phyloP scores from a whole-genome alignment of 2,797 vertebrate genomes.

The Lutjanus argentimaculatus region DNA sequence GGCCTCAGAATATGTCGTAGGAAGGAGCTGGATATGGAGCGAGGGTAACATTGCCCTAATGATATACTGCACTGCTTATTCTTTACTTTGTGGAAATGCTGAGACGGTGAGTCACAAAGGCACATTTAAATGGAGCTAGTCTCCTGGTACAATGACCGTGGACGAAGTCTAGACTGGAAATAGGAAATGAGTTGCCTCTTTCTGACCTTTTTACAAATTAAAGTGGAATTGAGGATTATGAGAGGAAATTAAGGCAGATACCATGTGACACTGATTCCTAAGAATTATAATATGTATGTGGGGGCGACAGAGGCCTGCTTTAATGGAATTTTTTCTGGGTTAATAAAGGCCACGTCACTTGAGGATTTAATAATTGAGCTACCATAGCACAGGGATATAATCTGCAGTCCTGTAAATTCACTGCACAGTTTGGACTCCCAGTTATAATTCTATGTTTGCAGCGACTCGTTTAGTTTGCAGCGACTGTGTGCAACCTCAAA shows the following conservation, averaged over 20 bases:
- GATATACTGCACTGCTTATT: constrained; percentile 16
- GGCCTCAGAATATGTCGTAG: constrained; percentile 6
- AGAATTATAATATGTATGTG: constrained; percentile 24
- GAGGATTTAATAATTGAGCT: constrained; percentile 47
- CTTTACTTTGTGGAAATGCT: constrained; percentile 8
- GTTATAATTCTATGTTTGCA: background rate
- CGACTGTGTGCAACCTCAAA: background rate
- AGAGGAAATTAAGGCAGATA: constrained; percentile 9
- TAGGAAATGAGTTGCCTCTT: constrained; percentile 25
- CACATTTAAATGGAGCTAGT: background rate
- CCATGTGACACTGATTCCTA: constrained; percentile 14
- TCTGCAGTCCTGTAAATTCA: constrained; percentile 14
- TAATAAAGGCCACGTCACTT: constrained; percentile 45
- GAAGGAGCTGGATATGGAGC: background rate
- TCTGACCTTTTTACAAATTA: constrained; percentile 51
- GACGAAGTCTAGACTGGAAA: constrained; percentile 25
- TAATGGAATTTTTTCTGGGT: constrained; percentile 48
- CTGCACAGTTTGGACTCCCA: background rate
- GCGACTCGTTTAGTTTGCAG: background rate
- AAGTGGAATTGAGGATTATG: constrained; percentile 32
- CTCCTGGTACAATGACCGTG: constrained; percentile 13
- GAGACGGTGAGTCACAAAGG: constrained; percentile 27
- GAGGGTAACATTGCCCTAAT: constrained; percentile 7
- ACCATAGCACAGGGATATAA: constrained; percentile 10
- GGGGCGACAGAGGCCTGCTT: constrained; percentile 15